Base-by-base conservation (phyloP, 2,797 vertebrate genomes). In the Chromobotia macracanthus region DNA sequence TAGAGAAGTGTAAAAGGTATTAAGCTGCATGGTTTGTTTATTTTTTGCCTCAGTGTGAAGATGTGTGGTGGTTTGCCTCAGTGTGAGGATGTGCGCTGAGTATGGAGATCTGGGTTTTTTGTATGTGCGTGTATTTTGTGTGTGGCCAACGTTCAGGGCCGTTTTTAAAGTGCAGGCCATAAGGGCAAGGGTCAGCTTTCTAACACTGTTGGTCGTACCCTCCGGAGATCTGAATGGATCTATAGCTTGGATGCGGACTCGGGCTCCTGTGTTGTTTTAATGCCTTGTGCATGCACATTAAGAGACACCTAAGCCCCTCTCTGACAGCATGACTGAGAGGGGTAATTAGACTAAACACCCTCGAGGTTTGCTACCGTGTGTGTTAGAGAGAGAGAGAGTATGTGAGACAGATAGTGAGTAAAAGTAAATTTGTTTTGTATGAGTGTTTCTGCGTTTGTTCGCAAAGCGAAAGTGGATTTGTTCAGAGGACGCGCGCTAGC, bases 191-290 rank as follows among this genome's bases (percentile, higher is more conserved):
- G 74, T 84, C 61, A 79, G 56, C 69, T 84, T 82, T 81, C 82
- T 65, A 70, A 2, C 67, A 44, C 51, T 44, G 35, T 71, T 63
- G 48, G 71, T 48, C n/a, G 16, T 48, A 63, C 64, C 85, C 79
- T 56, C 68, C 78, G 64, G 82, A 90, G 90, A 89, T 91, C 90
- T 88, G n/a, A 53, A 80, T 82, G 87, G 86, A 89, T 89, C 87
- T 87, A 86, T 91, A 76, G 80, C 77, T 81, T 41, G 51, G 55
- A 75, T 75, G 46, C 65, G 70, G 79, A 9, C 84, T 83, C 83
- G 82, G 85, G 90, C 89, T 90, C 88, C 78, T 87, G 87, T 93
- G 89, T 91, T 93, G 86, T 89, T 91, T 92, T 91, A 91, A 92
- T 91, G 92, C 88, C 85, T 89, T 82, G 72, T 90, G 86, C 87